Conservation (phyloP, 2,113 vertebrate species). For the Parus major region DNA sequence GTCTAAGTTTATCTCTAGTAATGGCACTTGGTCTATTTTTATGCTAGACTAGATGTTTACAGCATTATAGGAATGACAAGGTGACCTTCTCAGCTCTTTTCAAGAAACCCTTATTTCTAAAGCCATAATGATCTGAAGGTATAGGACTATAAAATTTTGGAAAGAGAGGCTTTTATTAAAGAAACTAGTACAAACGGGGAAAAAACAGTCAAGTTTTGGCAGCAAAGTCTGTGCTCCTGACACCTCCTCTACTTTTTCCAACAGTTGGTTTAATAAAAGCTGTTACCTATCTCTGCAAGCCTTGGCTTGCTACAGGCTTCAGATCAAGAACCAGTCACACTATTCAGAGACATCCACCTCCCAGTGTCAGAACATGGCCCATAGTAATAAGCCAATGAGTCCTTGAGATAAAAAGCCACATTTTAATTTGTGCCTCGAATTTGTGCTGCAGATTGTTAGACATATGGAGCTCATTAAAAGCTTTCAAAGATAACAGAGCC, state of each 20-base stretch:
- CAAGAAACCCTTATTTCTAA: neutral
- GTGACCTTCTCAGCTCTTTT: neutral
- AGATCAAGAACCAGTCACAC: neutral
- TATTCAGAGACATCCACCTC: slow-evolving; percentile 16
- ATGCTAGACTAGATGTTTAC: neutral
- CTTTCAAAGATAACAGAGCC: slow-evolving; percentile 59
- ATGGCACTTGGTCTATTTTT: neutral
- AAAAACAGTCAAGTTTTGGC: neutral
- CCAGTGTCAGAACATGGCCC: slow-evolving; percentile 17
- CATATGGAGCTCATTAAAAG: slow-evolving; percentile 66
- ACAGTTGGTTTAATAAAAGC: slow-evolving; percentile 2
- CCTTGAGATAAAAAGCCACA: slow-evolving; percentile 44
- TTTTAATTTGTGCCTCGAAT: slow-evolving; percentile 13
- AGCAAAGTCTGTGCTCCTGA: neutral
- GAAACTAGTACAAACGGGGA: neutral
- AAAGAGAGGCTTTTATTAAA: neutral
- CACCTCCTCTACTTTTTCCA: neutral
- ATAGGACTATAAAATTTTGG: neutral
- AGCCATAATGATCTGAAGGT: neutral
- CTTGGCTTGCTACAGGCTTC: neutral
- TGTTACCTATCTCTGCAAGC: neutral
- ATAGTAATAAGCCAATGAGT: slow-evolving; percentile 20
- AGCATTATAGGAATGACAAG: neutral
- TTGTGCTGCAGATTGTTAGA: slow-evolving; percentile 57
- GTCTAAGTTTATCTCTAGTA: neutral